phyloP scores from a whole-genome alignment of 2,888 invertebrate species.

The Eupithecia vulgata region DNA sequence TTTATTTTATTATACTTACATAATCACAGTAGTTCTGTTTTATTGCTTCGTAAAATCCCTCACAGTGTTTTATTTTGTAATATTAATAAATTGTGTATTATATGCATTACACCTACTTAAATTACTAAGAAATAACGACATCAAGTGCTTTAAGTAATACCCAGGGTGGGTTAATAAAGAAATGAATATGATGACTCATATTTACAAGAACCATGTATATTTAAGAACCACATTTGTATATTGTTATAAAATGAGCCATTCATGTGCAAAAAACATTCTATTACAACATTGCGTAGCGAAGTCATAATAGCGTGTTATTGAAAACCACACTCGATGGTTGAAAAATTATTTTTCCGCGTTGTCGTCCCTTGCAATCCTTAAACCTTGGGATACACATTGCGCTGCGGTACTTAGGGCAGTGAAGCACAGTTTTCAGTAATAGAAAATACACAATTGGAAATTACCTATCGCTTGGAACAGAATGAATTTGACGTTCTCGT shows the following conservation, averaged over 20 bases:
- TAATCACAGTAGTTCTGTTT: too few species aligned
- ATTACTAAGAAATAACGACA: too few species aligned
- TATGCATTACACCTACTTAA: too few species aligned
- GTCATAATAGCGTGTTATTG: constrained; percentile 66
- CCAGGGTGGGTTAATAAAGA: too few species aligned
- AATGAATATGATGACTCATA: too few species aligned
- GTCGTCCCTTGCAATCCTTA: constrained; percentile 57
- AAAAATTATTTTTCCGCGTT: constrained; percentile 71
- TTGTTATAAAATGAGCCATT: neutral
- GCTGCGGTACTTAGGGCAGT: neutral
- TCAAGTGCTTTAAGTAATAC: too few species aligned
- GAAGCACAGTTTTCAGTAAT: neutral
- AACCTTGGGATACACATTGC: constrained; percentile 43
- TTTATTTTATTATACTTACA: too few species aligned
- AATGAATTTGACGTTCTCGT: neutral
- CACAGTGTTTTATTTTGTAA: too few species aligned
- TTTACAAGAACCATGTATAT: neutral
- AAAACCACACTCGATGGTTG: constrained; percentile 67
- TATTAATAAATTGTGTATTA: too few species aligned
- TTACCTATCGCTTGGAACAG: neutral
- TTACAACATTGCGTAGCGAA: constrained; percentile 44
- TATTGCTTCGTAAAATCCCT: too few species aligned
- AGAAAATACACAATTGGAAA: neutral
- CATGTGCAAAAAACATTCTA: constrained; percentile 19
- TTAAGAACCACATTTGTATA: neutral